Base-by-base conservation (phyloP, 2,113 vertebrate species). In the Pterocles orientalis region DNA sequence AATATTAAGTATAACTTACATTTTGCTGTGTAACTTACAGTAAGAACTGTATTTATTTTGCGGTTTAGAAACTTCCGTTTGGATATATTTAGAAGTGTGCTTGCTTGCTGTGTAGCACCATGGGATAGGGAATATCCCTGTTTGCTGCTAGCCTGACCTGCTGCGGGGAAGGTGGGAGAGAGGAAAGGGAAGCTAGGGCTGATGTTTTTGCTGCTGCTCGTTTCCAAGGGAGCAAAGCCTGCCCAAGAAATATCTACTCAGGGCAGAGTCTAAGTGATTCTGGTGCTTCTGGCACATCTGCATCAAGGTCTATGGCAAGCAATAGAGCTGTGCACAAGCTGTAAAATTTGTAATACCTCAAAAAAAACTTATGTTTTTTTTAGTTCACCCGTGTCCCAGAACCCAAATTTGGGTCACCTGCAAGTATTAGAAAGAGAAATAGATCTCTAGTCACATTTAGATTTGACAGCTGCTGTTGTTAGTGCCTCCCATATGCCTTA, bases 271-370 rank as follows among this genome's bases (percentile, higher is more conserved):
- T 31, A 25, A 34, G 28, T 4, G 1, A 33, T 70, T 86, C 47
- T 43, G 62, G 39, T 77, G 50, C 25, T 53, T 96, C 82, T 79
- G 54, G 23, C 60, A 80, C 18, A 17, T 26, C 36, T 60, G 33
- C 43, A 28, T 51, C 12, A 7, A 58, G 78, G 39, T 47, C n/a
- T 9, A 9, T 88, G 70, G 60, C 82, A 87, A 92, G 43, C 0
- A 0, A 39, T 4, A 76, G 53, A 82, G 51, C 23, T 71, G 24
- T 75, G 77, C 34, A n/a, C 26, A 45, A 64, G 43, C 72, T 89
- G 24, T 86, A 85, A 11, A 56, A 71, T 65, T 75, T 82, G 28
- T 60, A 84, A 78, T 96, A 91, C 93, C 91, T 96, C 96, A 94
- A 72, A 77, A 77, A 9, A 72, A 75, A 91, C 18, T 33, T 39